Percentiles rank a stretch among this genome's conserved stretches.
These are phyloP conservation scores for Euzophera pinguis DNA, from an alignment of 2,888 invertebrate genomes.

Conservation along the genomic window DNA sequence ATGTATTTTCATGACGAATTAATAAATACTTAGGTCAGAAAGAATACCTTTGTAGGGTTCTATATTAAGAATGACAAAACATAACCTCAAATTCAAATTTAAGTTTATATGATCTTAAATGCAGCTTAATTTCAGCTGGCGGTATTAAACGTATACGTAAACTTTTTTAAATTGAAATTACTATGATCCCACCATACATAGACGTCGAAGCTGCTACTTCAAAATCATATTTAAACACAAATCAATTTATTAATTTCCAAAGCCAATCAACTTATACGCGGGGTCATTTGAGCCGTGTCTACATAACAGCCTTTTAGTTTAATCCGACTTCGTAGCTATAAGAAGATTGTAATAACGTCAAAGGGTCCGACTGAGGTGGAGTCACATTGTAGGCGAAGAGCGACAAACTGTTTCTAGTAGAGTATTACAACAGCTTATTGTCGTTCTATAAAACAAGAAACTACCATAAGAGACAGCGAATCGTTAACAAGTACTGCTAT, in stretches of 20 bases:
- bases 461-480: too few species aligned
- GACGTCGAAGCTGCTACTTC: background rate
- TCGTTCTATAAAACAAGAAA: background rate
- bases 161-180: background rate
- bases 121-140: too few species aligned
- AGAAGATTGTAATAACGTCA: constrained; percentile 70
- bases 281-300: constrained; percentile 52
- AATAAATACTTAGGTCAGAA: too few species aligned
- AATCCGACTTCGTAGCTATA: constrained; percentile 58
- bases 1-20: too few species aligned
- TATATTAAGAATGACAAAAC: too few species aligned
- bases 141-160: too few species aligned
- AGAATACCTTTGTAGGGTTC: too few species aligned
- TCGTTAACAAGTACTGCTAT: too few species aligned
- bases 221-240: background rate
- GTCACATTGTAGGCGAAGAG: background rate
- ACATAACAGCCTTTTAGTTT: constrained; percentile 68
- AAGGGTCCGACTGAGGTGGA: constrained; percentile 37
- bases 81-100: too few species aligned
- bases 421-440: too few species aligned
- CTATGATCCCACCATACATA: background rate
- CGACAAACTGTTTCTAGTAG: background rate
- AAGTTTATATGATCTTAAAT: too few species aligned
- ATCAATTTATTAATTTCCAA: constrained; percentile 15
- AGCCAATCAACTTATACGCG: constrained; percentile 39